phyloP scores from a whole-genome alignment of 2,797 vertebrate genomes.

The Sylvilagus floridanus region DNA sequence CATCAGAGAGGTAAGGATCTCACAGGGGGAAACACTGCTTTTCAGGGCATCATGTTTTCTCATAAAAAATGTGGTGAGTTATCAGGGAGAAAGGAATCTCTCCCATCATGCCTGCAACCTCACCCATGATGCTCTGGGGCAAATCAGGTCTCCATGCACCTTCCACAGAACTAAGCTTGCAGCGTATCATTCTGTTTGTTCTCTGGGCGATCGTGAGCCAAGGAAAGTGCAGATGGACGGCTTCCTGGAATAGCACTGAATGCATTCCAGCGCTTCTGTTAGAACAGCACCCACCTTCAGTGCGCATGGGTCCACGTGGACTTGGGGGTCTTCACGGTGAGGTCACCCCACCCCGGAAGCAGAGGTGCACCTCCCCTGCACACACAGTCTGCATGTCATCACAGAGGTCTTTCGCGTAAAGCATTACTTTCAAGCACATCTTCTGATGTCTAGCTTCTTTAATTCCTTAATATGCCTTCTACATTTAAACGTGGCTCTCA shows the following conservation, averaged over 20 bases:
- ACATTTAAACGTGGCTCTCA: constrained; percentile 7
- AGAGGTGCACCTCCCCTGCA: neutral
- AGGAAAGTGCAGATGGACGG: constrained; percentile 22
- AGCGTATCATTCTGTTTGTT: constrained; percentile 45
- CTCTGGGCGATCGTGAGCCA: neutral
- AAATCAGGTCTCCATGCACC: constrained; percentile 31
- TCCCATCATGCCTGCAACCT: constrained; percentile 5
- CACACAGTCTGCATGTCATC: neutral
- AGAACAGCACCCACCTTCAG: constrained; percentile 49
- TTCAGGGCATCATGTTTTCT: constrained; percentile 56
- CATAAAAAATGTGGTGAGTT: neutral
- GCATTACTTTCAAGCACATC: neutral
- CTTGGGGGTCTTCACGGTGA: neutral
- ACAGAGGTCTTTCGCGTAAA: neutral
- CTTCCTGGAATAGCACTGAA: constrained; percentile 57
- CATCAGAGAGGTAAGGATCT: constrained; percentile 61
- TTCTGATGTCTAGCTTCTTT: neutral
- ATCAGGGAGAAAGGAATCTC: constrained; percentile 62
- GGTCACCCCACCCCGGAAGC: neutral
- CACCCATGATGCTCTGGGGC: neutral
- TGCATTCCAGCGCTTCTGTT: neutral
- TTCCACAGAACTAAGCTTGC: constrained; percentile 19
- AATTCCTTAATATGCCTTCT: neutral
- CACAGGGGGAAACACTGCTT: neutral
- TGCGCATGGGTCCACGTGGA: neutral